Evolutionary conservation across 2,888 invertebrate genomes (phyloP), one percentile per base, ranked within the genome.

Genomic region (Ecliptopera silaceata): DNA sequence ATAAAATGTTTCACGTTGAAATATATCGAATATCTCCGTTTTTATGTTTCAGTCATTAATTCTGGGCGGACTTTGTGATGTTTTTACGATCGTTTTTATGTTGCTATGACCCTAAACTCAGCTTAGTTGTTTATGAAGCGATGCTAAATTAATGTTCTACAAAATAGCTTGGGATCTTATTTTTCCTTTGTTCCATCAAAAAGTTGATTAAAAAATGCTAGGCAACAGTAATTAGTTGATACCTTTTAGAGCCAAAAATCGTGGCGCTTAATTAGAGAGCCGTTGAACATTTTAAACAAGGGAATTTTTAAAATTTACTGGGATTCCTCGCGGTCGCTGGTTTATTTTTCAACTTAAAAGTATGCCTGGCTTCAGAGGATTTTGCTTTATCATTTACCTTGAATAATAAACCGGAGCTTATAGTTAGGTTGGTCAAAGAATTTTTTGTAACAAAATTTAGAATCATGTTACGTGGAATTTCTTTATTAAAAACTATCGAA

Each of bases 81-180:
- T 62, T 75, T 80, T 82, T 79, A 81, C 74, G 74, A 70, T 52
- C 66, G 53, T 66, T 74, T 83, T 82, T 79, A 80, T 75, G 77
- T 75, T 68, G 58, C 63, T 69, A 71, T 66, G 69, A 66, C 71
- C 69, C 71, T 73, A 74, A 78, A 73, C 69, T 70, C 65, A 63
- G 70, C 70, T 79, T 72, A 75, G 71, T 71, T 73, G 72, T 79
- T 80, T 80, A 77, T 71, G 72, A 70, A 68, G 66, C 69, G 64
- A 69, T 67, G 56, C 64, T 52, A 71, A 76, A 78, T 79, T 77
- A 71, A 79, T 75, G 75, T 65, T 64, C 59, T 64, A 58, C 67
- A 64, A 71, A 75, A 74, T 73, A 74, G 72, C 64, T 59, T 41
- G 11, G 53, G 44, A 44, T 49, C 45, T 43, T 44, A 41, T 52